Percentiles rank a stretch among this genome's conserved stretches.
Conservation (phyloP, 2,113 vertebrate species). For the Puffinus mauretanicus region DNA sequence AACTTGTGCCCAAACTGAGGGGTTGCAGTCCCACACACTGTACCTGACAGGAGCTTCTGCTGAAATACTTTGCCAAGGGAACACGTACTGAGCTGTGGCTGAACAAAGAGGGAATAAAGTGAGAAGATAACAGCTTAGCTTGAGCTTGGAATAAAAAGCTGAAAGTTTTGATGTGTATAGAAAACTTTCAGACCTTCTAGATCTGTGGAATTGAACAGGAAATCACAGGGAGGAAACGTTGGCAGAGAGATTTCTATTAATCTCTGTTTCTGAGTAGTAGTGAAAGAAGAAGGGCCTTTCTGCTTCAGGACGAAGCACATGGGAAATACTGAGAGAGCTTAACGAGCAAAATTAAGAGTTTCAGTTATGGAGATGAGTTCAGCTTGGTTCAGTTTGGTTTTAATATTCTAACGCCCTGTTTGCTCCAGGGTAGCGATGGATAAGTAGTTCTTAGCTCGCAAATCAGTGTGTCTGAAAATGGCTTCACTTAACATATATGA, state of each 20-base stretch:
- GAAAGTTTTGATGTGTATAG: background rate
- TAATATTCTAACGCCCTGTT: background rate
- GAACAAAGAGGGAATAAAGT: background rate
- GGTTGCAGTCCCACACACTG: background rate
- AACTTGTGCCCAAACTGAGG: background rate
- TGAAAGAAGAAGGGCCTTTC: background rate
- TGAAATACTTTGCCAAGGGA: background rate
- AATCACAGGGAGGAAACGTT: background rate
- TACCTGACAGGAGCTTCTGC: background rate
- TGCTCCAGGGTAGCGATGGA: background rate
- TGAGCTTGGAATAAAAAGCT: background rate
- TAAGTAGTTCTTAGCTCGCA: background rate
- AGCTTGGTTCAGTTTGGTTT: conserved; percentile 1
- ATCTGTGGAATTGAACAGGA: background rate
- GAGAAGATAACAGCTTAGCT: background rate
- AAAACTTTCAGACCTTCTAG: background rate
- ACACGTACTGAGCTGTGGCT: background rate
- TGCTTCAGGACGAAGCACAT: background rate
- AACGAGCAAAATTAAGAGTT: background rate
- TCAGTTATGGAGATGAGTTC: background rate
- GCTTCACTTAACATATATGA: background rate
- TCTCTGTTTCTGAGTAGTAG: background rate
- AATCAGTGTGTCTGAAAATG: background rate
- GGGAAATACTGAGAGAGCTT: background rate
- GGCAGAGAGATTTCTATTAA: background rate